Evolutionary conservation across 2,797 vertebrate genomes (phyloP).

Genomic region (Pseudotriccus pelzelni): DNA sequence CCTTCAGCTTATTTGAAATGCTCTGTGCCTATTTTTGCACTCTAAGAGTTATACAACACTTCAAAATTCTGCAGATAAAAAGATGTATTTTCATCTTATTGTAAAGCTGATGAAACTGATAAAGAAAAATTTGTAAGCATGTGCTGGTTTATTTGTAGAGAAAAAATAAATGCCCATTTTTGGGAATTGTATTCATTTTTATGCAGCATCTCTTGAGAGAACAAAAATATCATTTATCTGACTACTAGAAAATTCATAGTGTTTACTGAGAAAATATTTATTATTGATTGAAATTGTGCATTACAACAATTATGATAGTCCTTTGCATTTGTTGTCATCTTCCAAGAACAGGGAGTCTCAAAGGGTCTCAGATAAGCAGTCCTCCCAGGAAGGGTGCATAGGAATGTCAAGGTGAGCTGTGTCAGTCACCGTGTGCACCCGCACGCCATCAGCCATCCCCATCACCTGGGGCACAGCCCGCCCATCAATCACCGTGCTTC

Average conservation of each 20-base stretch:
- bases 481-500: neutral
- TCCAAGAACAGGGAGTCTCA: neutral
- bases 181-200: neutral
- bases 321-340: neutral
- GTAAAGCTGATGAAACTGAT: neutral
- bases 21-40: neutral
- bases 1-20: neutral
- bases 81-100: neutral
- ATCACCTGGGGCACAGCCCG: neutral
- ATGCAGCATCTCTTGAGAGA: neutral
- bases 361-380: neutral
- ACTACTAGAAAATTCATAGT: neutral
- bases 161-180: neutral
- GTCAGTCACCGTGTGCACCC: rapidly evolving
- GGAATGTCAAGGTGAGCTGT: rapidly evolving
- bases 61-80: neutral
- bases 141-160: neutral
- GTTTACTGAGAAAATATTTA: neutral
- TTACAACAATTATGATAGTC: neutral
- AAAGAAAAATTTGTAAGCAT: neutral
- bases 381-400: neutral
- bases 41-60: neutral
- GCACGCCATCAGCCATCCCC: rapidly evolving
- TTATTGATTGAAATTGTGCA: neutral
- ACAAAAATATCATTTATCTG: neutral